phyloP scores from a whole-genome alignment of 2,797 vertebrate species.

The Melanotaenia parkinsoni region DNA sequence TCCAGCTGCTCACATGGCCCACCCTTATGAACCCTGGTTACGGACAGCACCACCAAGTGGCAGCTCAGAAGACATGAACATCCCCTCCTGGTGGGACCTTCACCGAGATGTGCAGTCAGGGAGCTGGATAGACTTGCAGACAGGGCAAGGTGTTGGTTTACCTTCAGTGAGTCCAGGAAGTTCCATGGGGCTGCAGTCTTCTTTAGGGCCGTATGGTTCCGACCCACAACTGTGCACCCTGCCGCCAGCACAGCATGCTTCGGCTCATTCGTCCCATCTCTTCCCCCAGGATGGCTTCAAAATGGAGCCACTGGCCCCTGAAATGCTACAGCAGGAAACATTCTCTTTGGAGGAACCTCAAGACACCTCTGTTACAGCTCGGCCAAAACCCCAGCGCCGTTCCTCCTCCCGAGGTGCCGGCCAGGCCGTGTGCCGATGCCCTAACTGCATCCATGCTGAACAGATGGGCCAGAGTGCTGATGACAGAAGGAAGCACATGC shows the following conservation, averaged over 20 bases:
- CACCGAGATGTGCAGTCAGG: conserved; percentile 85
- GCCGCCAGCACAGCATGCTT: conserved; percentile 82
- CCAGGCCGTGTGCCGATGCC: conserved; percentile 91
- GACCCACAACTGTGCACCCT: conserved; percentile 90
- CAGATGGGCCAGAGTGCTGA: conserved; percentile 87
- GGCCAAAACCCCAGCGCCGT: conserved; percentile 88
- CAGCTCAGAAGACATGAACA: conserved; percentile 87
- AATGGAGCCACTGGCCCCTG: conserved; percentile 86
- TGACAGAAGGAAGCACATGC: conserved; percentile 89
- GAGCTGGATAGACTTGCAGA: conserved; percentile 92
- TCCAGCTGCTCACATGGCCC: conserved; percentile 85
- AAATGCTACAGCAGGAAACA: conserved; percentile 84
- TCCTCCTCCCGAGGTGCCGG: conserved; percentile 88
- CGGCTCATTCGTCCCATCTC: conserved; percentile 84
- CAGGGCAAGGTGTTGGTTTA: conserved; percentile 76
- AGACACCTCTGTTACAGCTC: conserved; percentile 78
- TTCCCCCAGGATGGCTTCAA: conserved; percentile 87
- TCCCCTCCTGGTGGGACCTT: conserved; percentile 94
- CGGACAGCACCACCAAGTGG: conserved; percentile 86
- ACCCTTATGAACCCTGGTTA: conserved; percentile 95
- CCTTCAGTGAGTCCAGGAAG: conserved; percentile 81
- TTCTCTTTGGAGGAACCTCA: conserved; percentile 83
- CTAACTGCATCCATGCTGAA: conserved; percentile 94
- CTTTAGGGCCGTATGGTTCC: conserved; percentile 86
- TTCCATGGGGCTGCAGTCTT: conserved; percentile 85